Evolutionary conservation across 1,140 invertebrate species (phyloP).

Genomic region (Telenomus remus): DNA sequence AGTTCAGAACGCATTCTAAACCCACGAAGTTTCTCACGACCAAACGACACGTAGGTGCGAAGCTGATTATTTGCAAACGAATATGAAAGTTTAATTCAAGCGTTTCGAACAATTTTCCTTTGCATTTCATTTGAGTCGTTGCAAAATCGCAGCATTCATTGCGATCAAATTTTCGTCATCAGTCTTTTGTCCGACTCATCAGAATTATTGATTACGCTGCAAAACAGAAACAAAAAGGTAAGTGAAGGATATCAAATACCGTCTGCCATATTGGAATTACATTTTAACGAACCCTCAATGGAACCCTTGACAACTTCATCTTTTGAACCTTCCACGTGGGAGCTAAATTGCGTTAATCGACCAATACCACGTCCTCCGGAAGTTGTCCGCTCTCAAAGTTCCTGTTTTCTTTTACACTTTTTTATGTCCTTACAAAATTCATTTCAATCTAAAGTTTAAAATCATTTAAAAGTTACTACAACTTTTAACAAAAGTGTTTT

Average conservation of each 20-base stretch:
- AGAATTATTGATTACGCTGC: conserved; percentile 34
- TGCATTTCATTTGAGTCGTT: conserved; percentile 10
- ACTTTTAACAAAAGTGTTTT: too few relatives aligned
- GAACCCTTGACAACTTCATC: background rate
- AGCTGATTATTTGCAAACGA: conserved; percentile 30
- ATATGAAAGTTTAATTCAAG: conserved; percentile 35
- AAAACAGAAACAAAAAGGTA: conserved; percentile 16
- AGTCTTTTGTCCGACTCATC: conserved; percentile 14
- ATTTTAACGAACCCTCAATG: conserved; percentile 10
- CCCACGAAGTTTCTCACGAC: conserved; percentile 51
- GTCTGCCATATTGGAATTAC: conserved; percentile 9
- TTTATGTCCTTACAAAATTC: background rate
- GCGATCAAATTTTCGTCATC: background rate
- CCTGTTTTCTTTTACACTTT: conserved; percentile 8
- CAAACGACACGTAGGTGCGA: conserved; percentile 44
- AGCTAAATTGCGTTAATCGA: conserved; percentile 39
- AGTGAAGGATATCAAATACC: conserved; percentile 23
- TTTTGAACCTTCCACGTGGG: conserved; percentile 11
- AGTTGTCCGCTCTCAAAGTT: conserved; percentile 12
- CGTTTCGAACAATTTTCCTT: conserved; percentile 31
- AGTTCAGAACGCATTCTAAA: conserved; percentile 31
- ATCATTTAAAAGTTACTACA: too few relatives aligned
- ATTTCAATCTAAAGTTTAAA: too few relatives aligned
- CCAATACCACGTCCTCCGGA: conserved; percentile 18
- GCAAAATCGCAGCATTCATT: conserved; percentile 12